Base-by-base conservation (phyloP, 2,113 vertebrate species). In the Serilophus lunatus region DNA sequence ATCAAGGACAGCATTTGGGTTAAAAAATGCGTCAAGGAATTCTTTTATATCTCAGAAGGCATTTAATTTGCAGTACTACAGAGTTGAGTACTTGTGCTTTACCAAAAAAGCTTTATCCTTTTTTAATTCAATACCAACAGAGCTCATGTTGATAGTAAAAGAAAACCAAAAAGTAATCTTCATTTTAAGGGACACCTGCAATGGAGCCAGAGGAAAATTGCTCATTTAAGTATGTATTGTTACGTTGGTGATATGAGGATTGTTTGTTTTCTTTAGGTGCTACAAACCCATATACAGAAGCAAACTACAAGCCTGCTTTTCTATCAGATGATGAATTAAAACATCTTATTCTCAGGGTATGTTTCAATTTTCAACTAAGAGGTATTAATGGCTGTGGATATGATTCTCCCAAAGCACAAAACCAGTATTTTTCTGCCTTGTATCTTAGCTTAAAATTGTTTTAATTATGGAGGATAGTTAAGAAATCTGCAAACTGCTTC, bases 301-400 rank as follows among this genome's bases (percentile, higher is more conserved):
- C 99, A 63, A 99, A 99, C 98, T 99, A 99, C 97, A 99, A 99
- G 96, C 99, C 99, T 59, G 98, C 99, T 71, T 99, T 99, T 97
- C 98, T 99, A 60, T 99, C 99, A 84, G 99, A 99, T 24, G 99
- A 99, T 78, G 99, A 99, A 93, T 96, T 99, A 92, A 99, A 99
- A 94, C 99, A 99, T 96, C 98, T 99, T 92, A 99, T 99, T 98
- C 98, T 99, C 96, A 98, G 99, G 98, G 99, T 99, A 98, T 50
- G 98, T 98, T 82, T 89, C 65, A 65, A 45, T 31, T 93, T 88
- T 40, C 88, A 83, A 86, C 92, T 81, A 80, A 61, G 75, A 45
- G 16, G 11, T 69, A 51, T 42, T 77, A 78, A 57, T 86, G n/a
- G 35, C 68, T 71, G 33, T 83, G 64, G 35, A 54, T 70, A 1